Percentiles rank a stretch among this genome's conserved stretches.
These are phyloP conservation scores for Brachyalestes nurse DNA, from an alignment of 2,797 vertebrate species.

Conservation along the genomic window DNA sequence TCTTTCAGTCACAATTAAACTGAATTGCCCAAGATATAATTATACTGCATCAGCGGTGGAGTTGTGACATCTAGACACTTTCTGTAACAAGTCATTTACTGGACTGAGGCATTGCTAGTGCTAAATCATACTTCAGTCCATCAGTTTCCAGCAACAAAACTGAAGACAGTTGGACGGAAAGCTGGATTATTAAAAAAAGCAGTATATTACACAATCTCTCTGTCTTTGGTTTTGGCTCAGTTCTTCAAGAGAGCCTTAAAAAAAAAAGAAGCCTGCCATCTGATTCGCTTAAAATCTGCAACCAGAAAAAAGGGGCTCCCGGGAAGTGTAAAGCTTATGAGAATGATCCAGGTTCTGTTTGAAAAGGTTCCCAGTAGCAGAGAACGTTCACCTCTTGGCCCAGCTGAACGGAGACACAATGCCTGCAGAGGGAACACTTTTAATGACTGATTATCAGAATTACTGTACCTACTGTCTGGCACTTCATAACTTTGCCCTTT, in stretches of 20 bases:
- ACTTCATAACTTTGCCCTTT: constrained; percentile 35
- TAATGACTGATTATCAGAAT: constrained; percentile 38
- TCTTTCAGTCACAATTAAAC: constrained; percentile 28
- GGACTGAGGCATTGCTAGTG: constrained; percentile 15
- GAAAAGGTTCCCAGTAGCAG: constrained; percentile 8
- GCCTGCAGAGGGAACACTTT: constrained; percentile 4
- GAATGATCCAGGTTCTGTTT: constrained; percentile 18
- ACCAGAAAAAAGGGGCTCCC: neutral
- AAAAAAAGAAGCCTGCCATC: neutral
- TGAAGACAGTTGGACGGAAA: neutral
- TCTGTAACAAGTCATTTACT: constrained; percentile 13
- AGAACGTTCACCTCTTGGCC: constrained; percentile 17
- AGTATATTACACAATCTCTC: neutral
- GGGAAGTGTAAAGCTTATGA: constrained; percentile 11
- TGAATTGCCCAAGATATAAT: constrained; percentile 37
- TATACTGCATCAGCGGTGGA: constrained; percentile 17
- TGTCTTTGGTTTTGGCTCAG: constrained; percentile 2
- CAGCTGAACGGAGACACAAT: neutral
- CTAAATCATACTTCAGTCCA: neutral
- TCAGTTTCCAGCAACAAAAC: neutral
- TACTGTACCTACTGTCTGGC: constrained; percentile 24
- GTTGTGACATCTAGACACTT: constrained; percentile 14
- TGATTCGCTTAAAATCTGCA: neutral
- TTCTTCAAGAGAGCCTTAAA: constrained; percentile 14
- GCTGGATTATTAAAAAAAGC: neutral